Evolutionary conservation across 2,797 vertebrate genomes (phyloP), one percentile per base, ranked within the genome.

Genomic region (Lacerta agilis): DNA sequence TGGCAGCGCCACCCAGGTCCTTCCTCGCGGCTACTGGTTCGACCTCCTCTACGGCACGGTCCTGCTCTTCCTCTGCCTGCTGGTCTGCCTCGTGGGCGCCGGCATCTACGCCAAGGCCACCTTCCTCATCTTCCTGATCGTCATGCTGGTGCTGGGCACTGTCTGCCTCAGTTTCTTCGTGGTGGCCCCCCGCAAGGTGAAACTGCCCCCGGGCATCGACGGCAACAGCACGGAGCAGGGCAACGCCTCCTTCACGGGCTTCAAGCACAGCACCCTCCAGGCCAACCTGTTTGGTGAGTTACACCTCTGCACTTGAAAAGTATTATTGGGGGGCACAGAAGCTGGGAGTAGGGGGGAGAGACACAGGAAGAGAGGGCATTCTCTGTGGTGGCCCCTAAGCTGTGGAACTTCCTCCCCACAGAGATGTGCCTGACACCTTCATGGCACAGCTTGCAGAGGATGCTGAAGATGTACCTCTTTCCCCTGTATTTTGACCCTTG

Each of bases 41-140:
- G 97, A 98, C 38, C 94, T 99, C 90, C 96, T 98, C 1, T 99
- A 99, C 0, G 98, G 89, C 89, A 98, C 98, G 0, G 92, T 76
- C 9, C 49, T 98, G 23, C 97, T 97, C 75, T 94, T 98, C 9
- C 92, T 98, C 43, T 98, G 98, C 92, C 96, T 99, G 83, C 72
- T 98, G 0, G 98, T 99, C 86, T 98, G 98, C 93, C 94, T 98
- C 8, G 97, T 99, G 81, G 98, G 98, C 0, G 98, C 98, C 84
- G 96, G 97, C 93, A 98, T 99, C 96, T 99, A 99, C 0, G 98
- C 98, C 93, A 98, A 98, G 90, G 98, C 98, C 91, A 98, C 98
- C 38, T 98, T 99, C 95, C 87, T 98, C 93, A 98, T 98, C 96
- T 98, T 99, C 95, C 92, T 99, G 86, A 92, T 98, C 2, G 98